Evolutionary conservation across 2,797 vertebrate species (phyloP), one percentile per base, ranked within the genome.

Genomic region (Cyclopterus lumpus): DNA sequence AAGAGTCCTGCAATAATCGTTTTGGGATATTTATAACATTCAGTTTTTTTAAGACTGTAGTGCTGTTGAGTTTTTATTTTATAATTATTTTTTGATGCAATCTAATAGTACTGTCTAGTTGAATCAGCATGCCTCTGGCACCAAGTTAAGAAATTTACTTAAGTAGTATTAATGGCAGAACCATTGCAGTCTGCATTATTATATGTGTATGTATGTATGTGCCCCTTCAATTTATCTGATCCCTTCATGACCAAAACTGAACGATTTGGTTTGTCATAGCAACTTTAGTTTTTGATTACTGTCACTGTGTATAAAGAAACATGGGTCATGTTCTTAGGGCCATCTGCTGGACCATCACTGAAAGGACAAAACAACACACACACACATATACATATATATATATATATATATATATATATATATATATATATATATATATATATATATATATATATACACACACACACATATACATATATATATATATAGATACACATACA

Each of bases 321-420:
- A 55, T 9, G 5, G 18, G 12, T 34, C 26, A 60, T 26, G 2
- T 5, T 72, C 11, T 42, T 55, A 1, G 81, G 2, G 58, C 77
- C 86, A 68, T 42, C 81, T 84, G 69, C 65, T 84, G 86, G 86
- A 82, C 67, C 59, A 20, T 24, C 14, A 48, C 22, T 70, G 28
- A 30, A 46, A 70, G 2, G 5, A 46, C n/a, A n/a, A n/a, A n/a
- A 36, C 34, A 36, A 36, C 8, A 36, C 34, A 36, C 32, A n/a
- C n/a, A n/a, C n/a, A n/a, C n/a, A n/a, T n/a, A n/a, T n/a, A n/a
- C n/a, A n/a, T n/a, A n/a, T n/a, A n/a, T n/a, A n/a, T n/a, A n/a
- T n/a, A n/a, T n/a, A n/a, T n/a, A n/a, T n/a, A n/a, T n/a, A n/a
- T n/a, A n/a, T n/a, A n/a, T n/a, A n/a, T n/a, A n/a, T n/a, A n/a